phyloP scores from a whole-genome alignment of 1,140 invertebrate genomes.

The Choristoneura fumiferana region DNA sequence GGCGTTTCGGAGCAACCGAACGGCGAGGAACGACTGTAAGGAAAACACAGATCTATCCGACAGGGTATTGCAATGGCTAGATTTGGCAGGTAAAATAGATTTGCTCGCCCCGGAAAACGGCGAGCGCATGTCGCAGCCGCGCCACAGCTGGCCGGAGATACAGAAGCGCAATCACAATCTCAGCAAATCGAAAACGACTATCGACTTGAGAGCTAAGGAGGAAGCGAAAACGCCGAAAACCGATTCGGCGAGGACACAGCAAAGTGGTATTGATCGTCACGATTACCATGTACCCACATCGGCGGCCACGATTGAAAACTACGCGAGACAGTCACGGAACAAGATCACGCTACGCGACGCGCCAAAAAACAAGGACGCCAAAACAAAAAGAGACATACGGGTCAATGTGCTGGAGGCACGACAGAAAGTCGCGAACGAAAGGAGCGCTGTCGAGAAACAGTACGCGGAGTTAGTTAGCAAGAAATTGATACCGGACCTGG shows the following conservation, averaged over 20 bases:
- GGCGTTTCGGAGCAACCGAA: constrained; percentile 54
- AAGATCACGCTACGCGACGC: constrained; percentile 58
- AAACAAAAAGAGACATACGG: constrained; percentile 49
- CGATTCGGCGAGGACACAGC: constrained; percentile 41
- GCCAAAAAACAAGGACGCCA: constrained; percentile 50
- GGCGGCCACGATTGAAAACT: constrained; percentile 68
- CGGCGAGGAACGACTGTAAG: constrained; percentile 47
- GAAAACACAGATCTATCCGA: constrained; percentile 76
- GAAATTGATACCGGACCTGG: constrained; percentile 63
- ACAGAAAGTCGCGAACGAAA: constrained; percentile 56
- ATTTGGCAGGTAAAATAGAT: constrained; percentile 75
- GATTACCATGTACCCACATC: constrained; percentile 63
- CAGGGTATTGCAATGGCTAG: constrained; percentile 80
- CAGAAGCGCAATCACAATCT: constrained; percentile 52
- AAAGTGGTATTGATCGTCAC: constrained; percentile 62
- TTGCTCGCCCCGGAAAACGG: constrained; percentile 51
- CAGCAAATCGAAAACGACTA: constrained; percentile 54
- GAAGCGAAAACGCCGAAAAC: constrained; percentile 35
- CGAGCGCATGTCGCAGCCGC: constrained; percentile 57
- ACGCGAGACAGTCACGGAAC: constrained; percentile 71
- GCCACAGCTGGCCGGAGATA: constrained; percentile 69
- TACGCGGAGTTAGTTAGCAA: constrained; percentile 70
- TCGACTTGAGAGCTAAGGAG: constrained; percentile 48
- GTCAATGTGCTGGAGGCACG: constrained; percentile 52
- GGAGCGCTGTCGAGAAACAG: constrained; percentile 61